Conservation (phyloP, 2,113 vertebrate species). For the Orientallactaga bullata region DNA sequence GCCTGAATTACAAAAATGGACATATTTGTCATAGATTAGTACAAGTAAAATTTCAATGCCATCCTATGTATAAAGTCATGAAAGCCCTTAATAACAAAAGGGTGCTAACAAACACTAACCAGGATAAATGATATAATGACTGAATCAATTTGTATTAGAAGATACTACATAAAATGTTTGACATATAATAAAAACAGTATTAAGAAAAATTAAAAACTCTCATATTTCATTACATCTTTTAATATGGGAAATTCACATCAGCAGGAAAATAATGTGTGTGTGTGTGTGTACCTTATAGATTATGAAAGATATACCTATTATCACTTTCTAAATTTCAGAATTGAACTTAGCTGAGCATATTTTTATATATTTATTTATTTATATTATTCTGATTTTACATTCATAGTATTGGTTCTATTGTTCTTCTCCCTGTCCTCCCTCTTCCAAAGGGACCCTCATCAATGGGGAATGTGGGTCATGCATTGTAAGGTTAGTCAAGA, state of each 20-base stretch:
- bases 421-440: too few relatives aligned
- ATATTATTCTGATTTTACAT: too few relatives aligned
- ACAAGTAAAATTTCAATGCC: neutral
- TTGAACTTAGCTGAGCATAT: neutral
- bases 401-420: too few relatives aligned
- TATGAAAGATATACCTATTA: neutral
- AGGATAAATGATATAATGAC: neutral
- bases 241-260: neutral
- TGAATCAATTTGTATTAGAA: neutral
- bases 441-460: too few relatives aligned
- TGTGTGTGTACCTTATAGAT: neutral
- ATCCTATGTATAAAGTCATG: neutral
- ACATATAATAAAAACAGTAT: neutral
- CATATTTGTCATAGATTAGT: neutral
- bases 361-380: too few relatives aligned
- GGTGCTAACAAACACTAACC: neutral
- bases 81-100: neutral
- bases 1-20: neutral
- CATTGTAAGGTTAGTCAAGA: too few relatives aligned
- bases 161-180: neutral
- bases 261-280: neutral
- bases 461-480: too few relatives aligned
- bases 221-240: neutral
- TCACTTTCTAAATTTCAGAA: neutral
- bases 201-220: neutral